These are phyloP conservation scores for Xylocopa sonorina DNA, from an alignment of 1,140 invertebrate genomes.

Conservation along the genomic window DNA sequence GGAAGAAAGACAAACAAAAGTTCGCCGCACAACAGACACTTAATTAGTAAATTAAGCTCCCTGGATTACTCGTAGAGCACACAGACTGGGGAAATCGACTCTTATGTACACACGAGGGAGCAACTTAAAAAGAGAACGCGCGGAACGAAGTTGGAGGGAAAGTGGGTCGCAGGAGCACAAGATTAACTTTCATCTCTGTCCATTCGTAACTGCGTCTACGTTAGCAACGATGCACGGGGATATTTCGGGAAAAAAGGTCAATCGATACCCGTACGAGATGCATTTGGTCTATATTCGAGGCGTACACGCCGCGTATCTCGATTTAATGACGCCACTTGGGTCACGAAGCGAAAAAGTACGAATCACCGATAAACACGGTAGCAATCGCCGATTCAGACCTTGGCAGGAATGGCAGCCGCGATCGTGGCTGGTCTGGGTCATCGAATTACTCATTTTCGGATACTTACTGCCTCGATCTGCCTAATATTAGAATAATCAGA, in stretches of 20 bases:
- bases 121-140: background rate
- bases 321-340: slow-evolving; percentile 8
- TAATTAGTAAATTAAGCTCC: too few species aligned
- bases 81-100: too few species aligned
- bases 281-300: slow-evolving; percentile 10
- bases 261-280: slow-evolving; percentile 3
- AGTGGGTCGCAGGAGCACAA: slow-evolving; percentile 4
- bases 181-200: slow-evolving; percentile 11
- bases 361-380: background rate
- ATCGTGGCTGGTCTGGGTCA: background rate
- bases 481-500: too few species aligned
- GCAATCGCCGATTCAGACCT: background rate
- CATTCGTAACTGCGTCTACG: slow-evolving; percentile 9
- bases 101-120: too few species aligned
- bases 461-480: too few species aligned
- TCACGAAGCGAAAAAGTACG: background rate
- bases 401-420: background rate
- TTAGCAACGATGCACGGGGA: background rate
- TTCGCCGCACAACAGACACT: too few species aligned
- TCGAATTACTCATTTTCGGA: too few species aligned
- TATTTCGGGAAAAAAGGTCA: slow-evolving; percentile 40
- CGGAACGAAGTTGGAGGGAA: background rate
- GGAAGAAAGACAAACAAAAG: too few species aligned
- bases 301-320: background rate
- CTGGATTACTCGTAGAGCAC: too few species aligned